Conservation (phyloP, 2,888 invertebrate species). For the Ophion ellenae region DNA sequence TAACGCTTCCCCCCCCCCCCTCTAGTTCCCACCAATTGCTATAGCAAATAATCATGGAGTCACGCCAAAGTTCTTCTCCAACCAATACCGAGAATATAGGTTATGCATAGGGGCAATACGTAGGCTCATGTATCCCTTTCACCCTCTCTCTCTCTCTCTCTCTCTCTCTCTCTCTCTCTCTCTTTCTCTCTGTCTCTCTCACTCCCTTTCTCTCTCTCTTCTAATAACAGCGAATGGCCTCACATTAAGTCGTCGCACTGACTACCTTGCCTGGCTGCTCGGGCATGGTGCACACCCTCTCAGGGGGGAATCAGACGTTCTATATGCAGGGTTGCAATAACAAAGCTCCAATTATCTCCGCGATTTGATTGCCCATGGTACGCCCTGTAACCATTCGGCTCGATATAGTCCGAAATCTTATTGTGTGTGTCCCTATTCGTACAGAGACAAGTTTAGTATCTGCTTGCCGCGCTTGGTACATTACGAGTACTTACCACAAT, state of each 20-base stretch:
- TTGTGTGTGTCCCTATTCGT: conserved; percentile 29
- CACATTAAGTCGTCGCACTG: conserved; percentile 68
- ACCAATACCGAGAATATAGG: conserved; percentile 19
- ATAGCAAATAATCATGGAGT: conserved; percentile 14
- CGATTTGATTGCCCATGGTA: conserved; percentile 68
- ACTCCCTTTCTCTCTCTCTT: conserved; percentile 6
- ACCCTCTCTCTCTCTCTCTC: conserved; percentile 6
- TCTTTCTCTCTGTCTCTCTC: conserved; percentile 15
- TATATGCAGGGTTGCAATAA: conserved; percentile 63
- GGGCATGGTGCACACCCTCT: neutral
- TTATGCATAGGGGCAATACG: neutral
- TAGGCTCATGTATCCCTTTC: neutral
- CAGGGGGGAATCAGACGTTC: conserved; percentile 59
- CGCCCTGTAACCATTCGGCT: conserved; percentile 41
- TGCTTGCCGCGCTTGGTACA: conserved; percentile 19
- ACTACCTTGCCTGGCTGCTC: conserved; percentile 44
- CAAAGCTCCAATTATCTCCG: conserved; percentile 71
- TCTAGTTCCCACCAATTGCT: neutral
- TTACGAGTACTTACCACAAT: conserved; percentile 41
- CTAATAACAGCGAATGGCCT: conserved; percentile 60
- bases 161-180: conserved; percentile 1
- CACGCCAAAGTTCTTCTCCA: conserved; percentile 21
- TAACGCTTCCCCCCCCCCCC: conserved; percentile 1
- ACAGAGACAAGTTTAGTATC: conserved; percentile 21
- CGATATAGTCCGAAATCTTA: conserved; percentile 57